Evolutionary conservation across 2,113 vertebrate genomes (phyloP).

Genomic region (Clinocottus analis): DNA sequence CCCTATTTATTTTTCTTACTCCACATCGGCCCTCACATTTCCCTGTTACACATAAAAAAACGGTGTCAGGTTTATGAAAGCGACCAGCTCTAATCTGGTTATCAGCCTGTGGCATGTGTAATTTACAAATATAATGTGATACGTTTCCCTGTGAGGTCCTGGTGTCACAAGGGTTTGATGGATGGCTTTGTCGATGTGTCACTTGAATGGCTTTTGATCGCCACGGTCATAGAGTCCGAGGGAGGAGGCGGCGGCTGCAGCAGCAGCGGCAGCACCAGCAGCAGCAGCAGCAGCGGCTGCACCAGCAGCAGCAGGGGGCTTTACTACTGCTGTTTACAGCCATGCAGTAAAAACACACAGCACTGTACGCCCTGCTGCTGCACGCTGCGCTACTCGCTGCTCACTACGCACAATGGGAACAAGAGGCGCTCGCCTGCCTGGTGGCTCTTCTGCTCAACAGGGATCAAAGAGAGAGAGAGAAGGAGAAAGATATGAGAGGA

Average conservation of each 20-base stretch:
- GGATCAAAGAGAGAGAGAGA: constrained; percentile 69
- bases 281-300: constrained; percentile 17
- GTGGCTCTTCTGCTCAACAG: constrained; percentile 66
- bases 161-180: constrained; percentile 47
- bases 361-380: constrained; percentile 51
- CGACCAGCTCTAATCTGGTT: constrained; percentile 42
- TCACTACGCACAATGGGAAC: constrained; percentile 67
- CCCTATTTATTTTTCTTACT: constrained; percentile 34
- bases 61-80: constrained; percentile 33
- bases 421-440: constrained; percentile 59
- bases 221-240: constrained; percentile 34
- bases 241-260: constrained; percentile 1
- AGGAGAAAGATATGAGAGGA: constrained; percentile 46
- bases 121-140: constrained; percentile 56
- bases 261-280: not conserved
- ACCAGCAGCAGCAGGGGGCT: constrained; percentile 23
- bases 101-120: constrained; percentile 55
- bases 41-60: constrained; percentile 56
- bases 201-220: constrained; percentile 64
- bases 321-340: constrained; percentile 71
- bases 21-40: constrained; percentile 42
- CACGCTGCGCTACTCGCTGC: constrained; percentile 63
- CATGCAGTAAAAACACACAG: constrained; percentile 67
- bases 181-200: constrained; percentile 58
- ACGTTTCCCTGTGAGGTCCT: constrained; percentile 25